A percentile compares a stretch with the other conserved stretches of the same genome.
These are phyloP conservation scores for Myotis davidii DNA, from an alignment of 2,113 vertebrate species.

Conservation along the genomic window DNA sequence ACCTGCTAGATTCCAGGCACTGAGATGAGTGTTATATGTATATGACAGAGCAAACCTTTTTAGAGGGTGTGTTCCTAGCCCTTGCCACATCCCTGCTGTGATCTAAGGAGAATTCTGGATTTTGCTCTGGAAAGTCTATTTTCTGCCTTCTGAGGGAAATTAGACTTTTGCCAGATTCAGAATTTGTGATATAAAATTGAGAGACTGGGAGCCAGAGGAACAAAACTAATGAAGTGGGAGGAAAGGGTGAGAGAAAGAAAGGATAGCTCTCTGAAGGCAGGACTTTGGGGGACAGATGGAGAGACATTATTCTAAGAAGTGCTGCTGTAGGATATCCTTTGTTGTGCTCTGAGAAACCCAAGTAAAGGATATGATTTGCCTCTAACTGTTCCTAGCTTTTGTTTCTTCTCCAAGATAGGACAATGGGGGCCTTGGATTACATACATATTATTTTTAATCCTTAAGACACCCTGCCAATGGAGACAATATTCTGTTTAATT, in stretches of 20 bases:
- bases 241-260: background rate
- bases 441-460: constrained; percentile 22
- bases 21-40: background rate
- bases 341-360: background rate
- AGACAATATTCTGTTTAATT: constrained; percentile 44
- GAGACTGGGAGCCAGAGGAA: background rate
- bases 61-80: background rate
- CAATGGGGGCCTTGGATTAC: background rate
- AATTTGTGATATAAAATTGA: background rate
- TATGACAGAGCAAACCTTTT: background rate
- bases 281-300: background rate
- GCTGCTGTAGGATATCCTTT: background rate
- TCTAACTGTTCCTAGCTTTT: background rate
- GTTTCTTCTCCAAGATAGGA: constrained; percentile 21
- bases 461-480: background rate
- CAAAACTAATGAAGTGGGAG: background rate
- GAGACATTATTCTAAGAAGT: background rate
- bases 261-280: background rate
- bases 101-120: background rate
- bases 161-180: background rate
- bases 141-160: background rate
- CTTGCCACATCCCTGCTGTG: background rate
- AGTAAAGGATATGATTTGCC: background rate
- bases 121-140: background rate
- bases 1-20: background rate